These are phyloP conservation scores for Seriola rivoliana DNA, from an alignment of 2,113 vertebrate genomes.

Conservation along the genomic window DNA sequence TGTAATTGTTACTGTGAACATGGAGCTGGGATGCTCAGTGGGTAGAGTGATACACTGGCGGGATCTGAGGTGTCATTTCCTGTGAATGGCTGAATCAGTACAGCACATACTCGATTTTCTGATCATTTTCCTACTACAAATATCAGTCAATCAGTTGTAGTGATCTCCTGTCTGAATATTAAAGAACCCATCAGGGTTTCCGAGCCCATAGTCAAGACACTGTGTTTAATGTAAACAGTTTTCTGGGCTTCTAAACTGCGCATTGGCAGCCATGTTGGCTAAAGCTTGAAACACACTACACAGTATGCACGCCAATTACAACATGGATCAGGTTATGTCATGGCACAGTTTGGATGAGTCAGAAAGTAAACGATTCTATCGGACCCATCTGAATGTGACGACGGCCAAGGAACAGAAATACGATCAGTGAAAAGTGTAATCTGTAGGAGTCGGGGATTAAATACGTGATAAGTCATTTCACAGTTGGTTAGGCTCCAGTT, in stretches of 20 bases:
- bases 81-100: not conserved
- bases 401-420: conserved; percentile 1
- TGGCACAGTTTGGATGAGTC: not conserved
- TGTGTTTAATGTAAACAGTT: not conserved
- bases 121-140: not conserved
- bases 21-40: conserved; percentile 13
- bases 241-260: not conserved
- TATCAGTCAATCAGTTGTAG: not conserved
- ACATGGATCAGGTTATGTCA: not conserved
- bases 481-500: conserved; percentile 44
- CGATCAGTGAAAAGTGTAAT: conserved; percentile 1
- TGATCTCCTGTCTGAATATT: not conserved
- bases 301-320: not conserved
- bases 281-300: not conserved
- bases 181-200: not conserved
- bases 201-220: accelerated
- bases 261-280: not conserved
- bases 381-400: not conserved
- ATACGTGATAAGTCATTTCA: conserved; percentile 37
- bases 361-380: not conserved
- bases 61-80: conserved; percentile 5
- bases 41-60: not conserved
- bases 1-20: conserved; percentile 20
- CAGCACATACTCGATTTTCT: not conserved
- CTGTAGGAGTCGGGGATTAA: conserved; percentile 12